Base-by-base conservation (phyloP, 2,888 invertebrate genomes). In the Cenopis cana region DNA sequence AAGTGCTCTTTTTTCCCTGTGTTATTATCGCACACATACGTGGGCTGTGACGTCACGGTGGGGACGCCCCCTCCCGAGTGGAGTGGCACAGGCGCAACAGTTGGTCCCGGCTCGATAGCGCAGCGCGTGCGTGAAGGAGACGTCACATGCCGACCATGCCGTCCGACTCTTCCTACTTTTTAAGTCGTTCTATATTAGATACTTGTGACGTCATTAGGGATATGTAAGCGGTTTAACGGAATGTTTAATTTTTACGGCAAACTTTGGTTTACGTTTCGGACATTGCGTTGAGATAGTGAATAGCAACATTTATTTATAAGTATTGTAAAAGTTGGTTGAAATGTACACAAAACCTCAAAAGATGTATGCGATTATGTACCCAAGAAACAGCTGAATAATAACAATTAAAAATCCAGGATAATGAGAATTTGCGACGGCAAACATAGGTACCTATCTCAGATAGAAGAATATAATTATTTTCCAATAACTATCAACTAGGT, bases 71-170 rank as follows among this genome's bases (percentile, higher is more conserved):
- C 69, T 56, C 69, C 60, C 64, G 52, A 77, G 84, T 84, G 14
- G 52, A 77, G 84, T 84, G 14, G 20, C 52, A 55, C 46, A n/a
- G 55, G 88, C 87, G 91, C 91, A 92, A 93, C 93, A 91, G 92
- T 91, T 92, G 91, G 91, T 89, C 86, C 74, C 82, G 81, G 88
- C 86, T 90, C 90, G 86, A 90, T 89, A 89, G 83, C 78, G 82
- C 79, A 84, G 89, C 89, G 89, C 90, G 88, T 91, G 90, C 90
- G 90, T 89, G 89, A 78, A 76, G 72, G 77, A 76, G 65, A 82
- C 86, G 85, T 84, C 89, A 89, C 87, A 86, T 85, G 84, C 82
- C 76, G 52, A 20, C 46, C 24, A 54, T 33, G 36, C 54, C 60
- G 46, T 46, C 46, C 46, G 46, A 46, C n/a, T n/a, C 55, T 55